These are phyloP conservation scores for Gisinianus flammeolus DNA, from an alignment of 2,888 invertebrate species.

Conservation along the genomic window DNA sequence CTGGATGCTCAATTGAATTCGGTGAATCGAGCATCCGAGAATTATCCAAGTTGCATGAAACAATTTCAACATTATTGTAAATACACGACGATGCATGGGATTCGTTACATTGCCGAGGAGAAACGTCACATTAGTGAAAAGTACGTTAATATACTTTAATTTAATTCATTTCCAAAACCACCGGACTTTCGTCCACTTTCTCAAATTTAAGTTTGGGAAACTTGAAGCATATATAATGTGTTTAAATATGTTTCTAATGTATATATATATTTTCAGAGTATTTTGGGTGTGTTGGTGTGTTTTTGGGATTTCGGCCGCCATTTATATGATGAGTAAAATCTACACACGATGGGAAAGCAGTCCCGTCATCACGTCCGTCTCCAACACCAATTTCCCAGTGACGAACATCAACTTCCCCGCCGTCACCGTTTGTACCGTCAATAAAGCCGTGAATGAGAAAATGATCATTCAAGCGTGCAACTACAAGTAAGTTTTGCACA, in stretches of 20 bases:
- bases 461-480: conserved; percentile 41
- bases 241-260: not conserved
- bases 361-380: conserved; percentile 55
- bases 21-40: not conserved
- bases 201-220: too few species aligned
- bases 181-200: too few species aligned
- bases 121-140: conserved; percentile 48
- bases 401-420: conserved; percentile 55
- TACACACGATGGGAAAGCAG: conserved; percentile 55
- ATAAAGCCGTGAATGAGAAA: conserved; percentile 50
- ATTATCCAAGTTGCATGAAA: conserved; percentile 38
- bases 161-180: too few species aligned
- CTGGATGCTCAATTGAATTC: conserved; percentile 9
- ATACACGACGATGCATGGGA: conserved; percentile 52
- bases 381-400: conserved; percentile 55
- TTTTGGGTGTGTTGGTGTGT: conserved; percentile 54
- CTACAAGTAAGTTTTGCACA: conserved; percentile 21
- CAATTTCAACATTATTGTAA: conserved; percentile 53
- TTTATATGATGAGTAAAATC: conserved; percentile 54
- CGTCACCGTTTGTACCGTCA: conserved; percentile 50
- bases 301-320: conserved; percentile 50
- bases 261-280: conserved; percentile 32
- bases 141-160: too few species aligned
- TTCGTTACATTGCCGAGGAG: conserved; percentile 51
- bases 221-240: too few species aligned